Conservation (phyloP, 2,113 vertebrate species). For the Nicator chloris region DNA sequence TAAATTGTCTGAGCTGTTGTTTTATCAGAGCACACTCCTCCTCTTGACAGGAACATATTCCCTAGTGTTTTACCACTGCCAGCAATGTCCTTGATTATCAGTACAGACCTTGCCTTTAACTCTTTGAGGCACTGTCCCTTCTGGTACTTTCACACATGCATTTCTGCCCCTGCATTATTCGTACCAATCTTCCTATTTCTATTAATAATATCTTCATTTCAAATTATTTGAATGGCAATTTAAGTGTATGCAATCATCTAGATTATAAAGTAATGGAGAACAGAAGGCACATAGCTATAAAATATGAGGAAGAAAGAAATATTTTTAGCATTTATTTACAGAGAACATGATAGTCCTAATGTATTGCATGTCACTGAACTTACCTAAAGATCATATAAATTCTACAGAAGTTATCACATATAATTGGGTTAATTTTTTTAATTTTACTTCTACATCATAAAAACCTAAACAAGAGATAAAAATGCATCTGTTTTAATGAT, state of each 20-base stretch:
- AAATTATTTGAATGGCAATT: not conserved
- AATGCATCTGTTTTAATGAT: slow-evolving; percentile 18
- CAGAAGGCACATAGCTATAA: not conserved
- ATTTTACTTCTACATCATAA: not conserved
- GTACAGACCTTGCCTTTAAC: not conserved
- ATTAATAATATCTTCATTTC: not conserved
- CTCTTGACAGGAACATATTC: not conserved
- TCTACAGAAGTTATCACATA: not conserved
- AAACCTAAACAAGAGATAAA: slow-evolving; percentile 20
- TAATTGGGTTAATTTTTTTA: slow-evolving; percentile 3
- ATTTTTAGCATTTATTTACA: slow-evolving; percentile 4
- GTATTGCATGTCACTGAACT: not conserved
- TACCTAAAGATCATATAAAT: not conserved
- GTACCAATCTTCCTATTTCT: not conserved
- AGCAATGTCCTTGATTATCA: not conserved
- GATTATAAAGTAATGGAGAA: not conserved
- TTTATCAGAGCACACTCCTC: not conserved
- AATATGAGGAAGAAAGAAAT: slow-evolving; percentile 33
- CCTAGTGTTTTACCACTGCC: not conserved
- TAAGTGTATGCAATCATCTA: not conserved
- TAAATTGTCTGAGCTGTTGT: not conserved
- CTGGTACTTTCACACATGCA: not conserved
- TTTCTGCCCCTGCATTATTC: not conserved
- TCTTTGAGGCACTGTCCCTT: not conserved
- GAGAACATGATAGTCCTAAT: not conserved